Conservation (phyloP, 2,797 vertebrate genomes). For the Gallinago solitaria region DNA sequence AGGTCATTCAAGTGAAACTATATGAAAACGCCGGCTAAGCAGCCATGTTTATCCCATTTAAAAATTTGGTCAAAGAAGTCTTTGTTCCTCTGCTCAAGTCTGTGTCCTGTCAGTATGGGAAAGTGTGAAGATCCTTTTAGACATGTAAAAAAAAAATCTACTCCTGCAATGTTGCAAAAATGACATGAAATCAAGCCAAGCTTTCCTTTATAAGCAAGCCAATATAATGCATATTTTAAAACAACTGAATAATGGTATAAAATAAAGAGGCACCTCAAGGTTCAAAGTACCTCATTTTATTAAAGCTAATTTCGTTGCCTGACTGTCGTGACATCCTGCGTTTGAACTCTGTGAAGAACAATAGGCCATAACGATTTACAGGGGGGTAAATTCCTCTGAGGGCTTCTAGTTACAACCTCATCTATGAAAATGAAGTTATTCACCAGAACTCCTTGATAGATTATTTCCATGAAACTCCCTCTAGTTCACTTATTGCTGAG, state of each 20-base stretch:
- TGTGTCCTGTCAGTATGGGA: not conserved
- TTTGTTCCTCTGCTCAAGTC: slow-evolving; percentile 30
- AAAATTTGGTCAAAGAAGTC: slow-evolving; percentile 31
- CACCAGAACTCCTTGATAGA: not conserved
- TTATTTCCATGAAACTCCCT: slow-evolving; percentile 21
- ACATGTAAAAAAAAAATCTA: not conserved
- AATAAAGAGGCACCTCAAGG: not conserved
- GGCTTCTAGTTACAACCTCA: slow-evolving; percentile 23
- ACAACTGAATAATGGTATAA: not conserved
- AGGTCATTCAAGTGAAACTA: slow-evolving; percentile 33
- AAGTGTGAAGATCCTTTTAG: slow-evolving; percentile 48
- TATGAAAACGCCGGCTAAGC: slow-evolving; percentile 18
- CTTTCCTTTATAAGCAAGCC: slow-evolving; percentile 20
- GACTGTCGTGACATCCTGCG: not conserved
- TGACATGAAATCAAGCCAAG: slow-evolving; percentile 39
- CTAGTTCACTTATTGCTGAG: slow-evolving; percentile 17
- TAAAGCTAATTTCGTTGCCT: slow-evolving; percentile 2
- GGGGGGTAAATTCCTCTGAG: not conserved
- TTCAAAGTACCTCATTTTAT: not conserved
- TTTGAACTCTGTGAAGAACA: not conserved
- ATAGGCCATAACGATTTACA: not conserved
- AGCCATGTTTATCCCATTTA: slow-evolving; percentile 41
- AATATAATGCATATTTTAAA: not conserved
- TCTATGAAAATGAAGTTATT: slow-evolving; percentile 32
- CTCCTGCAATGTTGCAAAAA: slow-evolving; percentile 42